Percentiles rank a stretch among this genome's conserved stretches.
Conservation (phyloP, 2,797 vertebrate species). For the Lutjanus argentimaculatus region DNA sequence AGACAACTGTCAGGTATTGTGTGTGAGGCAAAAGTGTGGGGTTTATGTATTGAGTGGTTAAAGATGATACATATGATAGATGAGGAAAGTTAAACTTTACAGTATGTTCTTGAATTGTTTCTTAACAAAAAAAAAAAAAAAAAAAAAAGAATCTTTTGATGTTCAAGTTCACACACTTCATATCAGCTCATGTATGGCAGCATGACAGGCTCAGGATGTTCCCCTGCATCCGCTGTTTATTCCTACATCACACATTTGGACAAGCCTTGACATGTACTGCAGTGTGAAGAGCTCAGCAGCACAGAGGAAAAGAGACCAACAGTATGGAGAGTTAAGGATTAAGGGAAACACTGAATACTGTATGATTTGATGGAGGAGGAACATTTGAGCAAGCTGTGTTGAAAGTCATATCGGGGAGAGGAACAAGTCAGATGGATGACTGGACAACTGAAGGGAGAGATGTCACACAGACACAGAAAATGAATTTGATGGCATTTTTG, state of each 20-base stretch:
- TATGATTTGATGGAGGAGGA: neutral
- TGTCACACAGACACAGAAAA: slow-evolving; percentile 29
- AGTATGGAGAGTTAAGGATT: neutral
- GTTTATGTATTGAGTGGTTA: too few relatives aligned
- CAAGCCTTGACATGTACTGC: too few relatives aligned
- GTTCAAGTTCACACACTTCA: neutral
- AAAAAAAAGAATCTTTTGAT: neutral
- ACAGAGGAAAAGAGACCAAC: neutral
- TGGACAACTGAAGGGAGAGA: neutral
- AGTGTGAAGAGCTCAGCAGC: neutral
- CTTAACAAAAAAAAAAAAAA: too few relatives aligned
- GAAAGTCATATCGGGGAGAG: neutral
- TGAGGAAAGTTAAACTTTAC: too few relatives aligned
- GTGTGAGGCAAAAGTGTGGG: neutral
- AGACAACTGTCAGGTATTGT: neutral
- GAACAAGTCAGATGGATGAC: neutral
- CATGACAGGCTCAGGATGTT: neutral
- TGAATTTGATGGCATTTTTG: slow-evolving; percentile 49
- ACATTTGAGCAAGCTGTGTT: neutral
- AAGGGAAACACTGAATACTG: neutral
- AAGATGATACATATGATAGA: too few relatives aligned
- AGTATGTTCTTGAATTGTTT: neutral
- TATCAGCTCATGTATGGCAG: neutral
- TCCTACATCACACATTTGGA: too few relatives aligned
- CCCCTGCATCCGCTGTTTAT: too few relatives aligned